phyloP scores from a whole-genome alignment of 2,888 invertebrate genomes.

The Helicoverpa assulta region DNA sequence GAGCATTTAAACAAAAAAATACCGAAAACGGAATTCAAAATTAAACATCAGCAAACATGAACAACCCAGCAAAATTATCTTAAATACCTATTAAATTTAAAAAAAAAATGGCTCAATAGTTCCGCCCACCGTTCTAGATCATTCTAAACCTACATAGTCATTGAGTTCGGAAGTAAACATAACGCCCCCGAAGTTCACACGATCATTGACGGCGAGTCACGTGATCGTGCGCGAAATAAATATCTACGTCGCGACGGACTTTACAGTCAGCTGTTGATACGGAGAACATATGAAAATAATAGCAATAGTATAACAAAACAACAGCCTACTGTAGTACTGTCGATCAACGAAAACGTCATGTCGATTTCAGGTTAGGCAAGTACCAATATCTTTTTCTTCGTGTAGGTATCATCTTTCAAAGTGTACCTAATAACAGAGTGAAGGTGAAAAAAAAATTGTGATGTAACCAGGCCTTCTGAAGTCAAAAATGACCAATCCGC shows the following conservation, averaged over 20 bases:
- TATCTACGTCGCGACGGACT: background rate
- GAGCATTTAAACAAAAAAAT: background rate
- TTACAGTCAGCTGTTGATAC: conserved; percentile 31
- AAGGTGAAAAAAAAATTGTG: too few relatives aligned
- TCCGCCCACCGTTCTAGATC: conserved; percentile 46
- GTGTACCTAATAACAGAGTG: too few relatives aligned
- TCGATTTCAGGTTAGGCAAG: too few relatives aligned
- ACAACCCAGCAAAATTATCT: conserved; percentile 11
- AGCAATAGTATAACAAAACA: too few relatives aligned
- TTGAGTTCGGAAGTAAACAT: conserved; percentile 42
- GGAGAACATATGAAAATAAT: conserved; percentile 3
- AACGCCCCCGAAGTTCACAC: conserved; percentile 53
- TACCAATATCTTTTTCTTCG: too few relatives aligned
- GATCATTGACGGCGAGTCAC: conserved; percentile 47
- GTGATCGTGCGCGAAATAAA: conserved; percentile 19
- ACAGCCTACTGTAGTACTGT: too few relatives aligned
- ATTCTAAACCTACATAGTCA: conserved; percentile 13
- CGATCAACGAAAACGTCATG: too few relatives aligned
- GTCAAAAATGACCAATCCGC: too few relatives aligned
- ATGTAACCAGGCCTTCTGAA: too few relatives aligned
- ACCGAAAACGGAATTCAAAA: background rate
- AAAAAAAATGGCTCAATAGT: conserved; percentile 11
- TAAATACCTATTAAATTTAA: conserved; percentile 17
- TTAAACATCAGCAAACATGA: background rate
- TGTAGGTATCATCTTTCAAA: too few relatives aligned